These are phyloP conservation scores for Carposina sasakii DNA, from an alignment of 1,140 invertebrate genomes.

Conservation along the genomic window DNA sequence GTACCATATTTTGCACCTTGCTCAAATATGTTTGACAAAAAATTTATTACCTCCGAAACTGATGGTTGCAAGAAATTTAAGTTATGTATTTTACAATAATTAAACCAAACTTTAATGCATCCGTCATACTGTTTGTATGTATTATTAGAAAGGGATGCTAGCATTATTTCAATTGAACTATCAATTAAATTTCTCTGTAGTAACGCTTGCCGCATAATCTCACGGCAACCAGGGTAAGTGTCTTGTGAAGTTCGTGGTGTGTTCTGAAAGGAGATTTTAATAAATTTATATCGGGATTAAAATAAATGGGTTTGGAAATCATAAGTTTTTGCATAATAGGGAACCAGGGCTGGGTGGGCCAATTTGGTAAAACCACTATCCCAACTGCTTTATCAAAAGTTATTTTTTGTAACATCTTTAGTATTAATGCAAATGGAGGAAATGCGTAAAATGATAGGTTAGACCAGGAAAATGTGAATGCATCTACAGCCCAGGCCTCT, in stretches of 20 bases:
- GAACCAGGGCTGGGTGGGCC: slow-evolving; percentile 11
- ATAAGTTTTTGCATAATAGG: neutral
- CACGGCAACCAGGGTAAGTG: neutral
- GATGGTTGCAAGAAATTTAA: neutral
- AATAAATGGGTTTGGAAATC: neutral
- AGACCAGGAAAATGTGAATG: slow-evolving; percentile 3
- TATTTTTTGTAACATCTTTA: slow-evolving; percentile 3
- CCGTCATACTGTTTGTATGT: slow-evolving; percentile 11
- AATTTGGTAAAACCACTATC: slow-evolving; percentile 20
- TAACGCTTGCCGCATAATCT: neutral
- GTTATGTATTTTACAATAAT: slow-evolving; percentile 4
- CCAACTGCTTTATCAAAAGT: slow-evolving; percentile 15
- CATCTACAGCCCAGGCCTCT: neutral
- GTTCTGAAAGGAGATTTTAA: neutral
- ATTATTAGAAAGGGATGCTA: slow-evolving; percentile 2
- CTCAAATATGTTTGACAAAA: slow-evolving; percentile 8
- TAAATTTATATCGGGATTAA: neutral
- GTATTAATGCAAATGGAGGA: slow-evolving; percentile 18
- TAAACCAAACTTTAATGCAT: slow-evolving; percentile 2
- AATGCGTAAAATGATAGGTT: slow-evolving; percentile 6
- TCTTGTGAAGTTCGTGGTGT: neutral
- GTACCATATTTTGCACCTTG: slow-evolving; percentile 21
- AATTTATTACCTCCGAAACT: neutral
- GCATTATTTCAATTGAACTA: slow-evolving; percentile 5
- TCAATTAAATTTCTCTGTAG: neutral